Base-by-base conservation (phyloP, 2,113 vertebrate species). In the Tautogolabrus adspersus region DNA sequence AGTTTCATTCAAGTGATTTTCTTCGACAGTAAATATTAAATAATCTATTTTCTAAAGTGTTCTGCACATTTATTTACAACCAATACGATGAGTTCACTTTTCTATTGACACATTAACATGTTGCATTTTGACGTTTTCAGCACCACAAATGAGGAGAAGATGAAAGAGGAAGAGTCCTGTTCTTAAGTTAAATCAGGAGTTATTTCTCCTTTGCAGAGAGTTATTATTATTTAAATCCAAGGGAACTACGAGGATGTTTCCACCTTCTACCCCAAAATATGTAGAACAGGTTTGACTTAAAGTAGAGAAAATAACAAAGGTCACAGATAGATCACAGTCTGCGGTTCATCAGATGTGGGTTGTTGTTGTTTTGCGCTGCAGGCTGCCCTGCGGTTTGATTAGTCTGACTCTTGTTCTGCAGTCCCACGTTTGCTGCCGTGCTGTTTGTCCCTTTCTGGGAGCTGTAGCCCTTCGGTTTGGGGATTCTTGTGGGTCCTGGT, bases 401-500 rank as follows among this genome's bases (percentile, higher is more conserved):
- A 8, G 49, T 77, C 73, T 72, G 89, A 10, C 55, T 78, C 74
- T 72, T 88, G 69, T 12, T 84, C 47, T 68, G 88, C 58, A 52
- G 71, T 2, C 79, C 88, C 15, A 18, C 38, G 38, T n/a, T 47
- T 18, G 85, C 49, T 22, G n/a, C 72, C 62, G n/a, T 74, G 84
- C 85, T 87, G 83, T 77, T 87, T 19, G 92, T 87, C 82, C 88
- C 82, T 86, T 95, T 96, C 70, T 90, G 92, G 80, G 92, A 81
- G 66, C 68, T 74, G 42, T 18, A 91, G 71, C 95, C 77, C 90
- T 96, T 98, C 40, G 95, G 94, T 94, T 96, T 97, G 77, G 97
- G 97, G 75, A 96, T 98, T 70, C 94, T 88, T 42, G 96, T 96
- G 51, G 97, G 96, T 66, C 93, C 84, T 68, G 94, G 92, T n/a